A percentile compares a stretch with the other conserved stretches of the same genome.
Conservation (phyloP, 2,797 vertebrate genomes). For the Enteromius unitaeniatus region DNA sequence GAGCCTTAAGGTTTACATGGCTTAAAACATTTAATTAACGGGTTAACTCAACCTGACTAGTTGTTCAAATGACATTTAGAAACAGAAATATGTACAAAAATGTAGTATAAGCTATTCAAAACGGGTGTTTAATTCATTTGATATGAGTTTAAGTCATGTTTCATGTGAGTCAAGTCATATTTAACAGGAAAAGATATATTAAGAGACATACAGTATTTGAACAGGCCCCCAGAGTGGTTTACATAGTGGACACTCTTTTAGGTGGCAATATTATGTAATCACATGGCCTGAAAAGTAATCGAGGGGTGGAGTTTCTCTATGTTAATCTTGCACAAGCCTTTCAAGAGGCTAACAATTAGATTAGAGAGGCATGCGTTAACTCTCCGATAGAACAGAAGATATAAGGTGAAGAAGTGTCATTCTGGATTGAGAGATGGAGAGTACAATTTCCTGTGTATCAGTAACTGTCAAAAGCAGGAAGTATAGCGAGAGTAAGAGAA, state of each 20-base stretch:
- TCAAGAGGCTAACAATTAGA: slow-evolving; percentile 75
- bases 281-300: slow-evolving; percentile 39
- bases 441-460: neutral
- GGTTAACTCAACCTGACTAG: too few relatives aligned
- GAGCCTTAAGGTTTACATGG: neutral
- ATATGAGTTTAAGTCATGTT: neutral
- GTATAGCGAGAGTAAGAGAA: slow-evolving; percentile 1
- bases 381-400: slow-evolving; percentile 37
- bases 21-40: neutral
- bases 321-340: slow-evolving; percentile 58
- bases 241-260: slow-evolving; percentile 30
- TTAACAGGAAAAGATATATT: neutral
- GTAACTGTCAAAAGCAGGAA: slow-evolving; percentile 25
- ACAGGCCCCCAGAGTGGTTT: neutral
- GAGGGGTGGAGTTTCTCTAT: slow-evolving; percentile 54
- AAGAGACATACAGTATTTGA: neutral
- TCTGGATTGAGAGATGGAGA: neutral
- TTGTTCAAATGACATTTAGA: neutral
- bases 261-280: slow-evolving; percentile 40
- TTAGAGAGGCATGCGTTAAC: slow-evolving; percentile 65
- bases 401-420: slow-evolving; percentile 34
- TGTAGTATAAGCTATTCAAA: neutral
- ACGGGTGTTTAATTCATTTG: neutral
- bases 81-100: neutral
- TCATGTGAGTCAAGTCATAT: neutral